These are phyloP conservation scores for Carposina sasakii DNA, from an alignment of 1,140 invertebrate genomes.

Conservation along the genomic window DNA sequence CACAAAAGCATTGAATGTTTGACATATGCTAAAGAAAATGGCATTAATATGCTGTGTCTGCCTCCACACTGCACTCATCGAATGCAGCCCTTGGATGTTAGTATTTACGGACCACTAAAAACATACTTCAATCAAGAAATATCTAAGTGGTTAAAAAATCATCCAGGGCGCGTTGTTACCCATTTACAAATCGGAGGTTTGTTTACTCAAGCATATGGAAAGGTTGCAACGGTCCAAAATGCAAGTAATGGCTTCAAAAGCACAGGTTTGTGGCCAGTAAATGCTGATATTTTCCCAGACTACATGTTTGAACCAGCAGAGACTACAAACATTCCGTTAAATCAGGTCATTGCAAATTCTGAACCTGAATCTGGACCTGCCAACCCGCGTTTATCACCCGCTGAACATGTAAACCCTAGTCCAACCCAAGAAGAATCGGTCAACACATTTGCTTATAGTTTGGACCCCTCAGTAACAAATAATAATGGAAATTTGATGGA, in stretches of 20 bases:
- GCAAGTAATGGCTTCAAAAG: conserved; percentile 2
- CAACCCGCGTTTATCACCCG: no score
- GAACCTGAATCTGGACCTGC: no score
- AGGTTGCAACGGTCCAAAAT: neutral
- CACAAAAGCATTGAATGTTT: neutral
- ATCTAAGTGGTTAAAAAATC: conserved; percentile 2
- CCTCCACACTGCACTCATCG: conserved; percentile 3
- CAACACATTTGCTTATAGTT: no score
- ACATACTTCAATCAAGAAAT: neutral
- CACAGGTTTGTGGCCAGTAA: conserved; percentile 3
- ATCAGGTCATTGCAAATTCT: no score
- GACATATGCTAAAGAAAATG: neutral
- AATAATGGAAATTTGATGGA: no score
- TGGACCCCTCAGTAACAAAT: no score
- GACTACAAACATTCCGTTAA: no score
- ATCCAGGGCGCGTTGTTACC: neutral
- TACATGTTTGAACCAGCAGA: no score
- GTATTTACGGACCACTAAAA: neutral
- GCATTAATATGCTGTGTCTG: neutral
- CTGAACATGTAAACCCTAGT: no score
- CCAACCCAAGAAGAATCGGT: no score
- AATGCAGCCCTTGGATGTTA: conserved; percentile 4
- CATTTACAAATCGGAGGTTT: neutral
- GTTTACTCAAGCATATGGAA: conserved; percentile 4
- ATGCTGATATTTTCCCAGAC: conserved; percentile 3